A percentile compares a stretch with the other conserved stretches of the same genome.
Evolutionary conservation across 2,113 vertebrate species (phyloP).

Genomic region (Hyla sarda): DNA sequence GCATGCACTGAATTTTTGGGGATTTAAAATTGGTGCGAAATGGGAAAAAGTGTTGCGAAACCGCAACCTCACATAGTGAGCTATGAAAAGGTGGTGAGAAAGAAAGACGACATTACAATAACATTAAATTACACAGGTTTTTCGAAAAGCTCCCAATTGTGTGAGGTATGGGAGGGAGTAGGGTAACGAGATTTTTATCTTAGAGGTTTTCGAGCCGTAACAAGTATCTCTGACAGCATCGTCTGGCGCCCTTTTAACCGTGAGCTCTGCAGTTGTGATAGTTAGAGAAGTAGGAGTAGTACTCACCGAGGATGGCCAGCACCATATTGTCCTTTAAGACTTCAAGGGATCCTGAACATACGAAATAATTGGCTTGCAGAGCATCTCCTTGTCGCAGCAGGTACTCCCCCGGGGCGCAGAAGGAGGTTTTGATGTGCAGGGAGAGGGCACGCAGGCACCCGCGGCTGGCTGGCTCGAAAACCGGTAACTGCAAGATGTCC

Average conservation of each 20-base stretch:
- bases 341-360: constrained; percentile 94
- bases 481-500: constrained; percentile 92
- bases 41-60: no score
- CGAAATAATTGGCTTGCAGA: constrained; percentile 91
- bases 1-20: no score
- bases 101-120: no score
- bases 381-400: constrained; percentile 91
- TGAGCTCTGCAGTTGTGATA: neutral
- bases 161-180: neutral
- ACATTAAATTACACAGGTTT: no score
- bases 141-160: no score
- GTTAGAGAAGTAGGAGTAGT: neutral
- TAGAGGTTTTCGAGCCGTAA: neutral
- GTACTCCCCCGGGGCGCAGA: constrained; percentile 94
- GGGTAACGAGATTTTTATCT: no score
- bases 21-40: no score
- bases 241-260: no score
- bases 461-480: constrained; percentile 89
- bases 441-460: constrained; percentile 94
- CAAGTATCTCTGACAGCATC: neutral
- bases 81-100: no score
- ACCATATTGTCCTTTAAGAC: constrained; percentile 91
- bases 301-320: constrained; percentile 90
- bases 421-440: constrained; percentile 93
- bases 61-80: no score